These are phyloP conservation scores for Apantesis nais DNA, from an alignment of 2,888 invertebrate species.

Conservation along the genomic window DNA sequence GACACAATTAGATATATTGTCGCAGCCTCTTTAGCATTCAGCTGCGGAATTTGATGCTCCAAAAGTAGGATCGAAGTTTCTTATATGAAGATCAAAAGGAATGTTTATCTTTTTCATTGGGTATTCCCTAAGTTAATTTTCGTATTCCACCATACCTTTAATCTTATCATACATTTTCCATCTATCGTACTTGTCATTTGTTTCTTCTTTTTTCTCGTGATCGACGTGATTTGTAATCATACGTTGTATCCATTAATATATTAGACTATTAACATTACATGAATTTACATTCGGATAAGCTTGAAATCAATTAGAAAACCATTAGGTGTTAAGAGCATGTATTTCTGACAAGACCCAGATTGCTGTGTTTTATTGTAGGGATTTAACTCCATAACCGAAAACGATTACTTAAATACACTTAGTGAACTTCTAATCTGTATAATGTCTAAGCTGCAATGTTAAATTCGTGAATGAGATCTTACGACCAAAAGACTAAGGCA, in stretches of 20 bases:
- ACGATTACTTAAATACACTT: not conserved
- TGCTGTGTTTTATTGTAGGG: not conserved
- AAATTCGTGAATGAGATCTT: no score
- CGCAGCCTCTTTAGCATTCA: constrained; percentile 70
- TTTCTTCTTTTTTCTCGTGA: not conserved
- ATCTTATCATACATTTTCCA: no score
- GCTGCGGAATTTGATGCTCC: constrained; percentile 50
- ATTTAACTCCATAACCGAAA: not conserved
- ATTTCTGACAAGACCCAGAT: not conserved
- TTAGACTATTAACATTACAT: no score
- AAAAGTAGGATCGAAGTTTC: constrained; percentile 23
- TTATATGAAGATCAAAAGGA: not conserved
- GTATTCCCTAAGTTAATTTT: constrained; percentile 24
- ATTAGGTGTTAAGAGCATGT: not conserved
- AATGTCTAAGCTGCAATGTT: not conserved
- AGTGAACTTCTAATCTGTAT: not conserved
- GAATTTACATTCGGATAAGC: not conserved
- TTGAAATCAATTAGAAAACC: not conserved
- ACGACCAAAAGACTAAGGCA: not conserved
- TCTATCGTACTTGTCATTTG: not conserved
- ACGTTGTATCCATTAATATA: no score
- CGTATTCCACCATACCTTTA: constrained; percentile 18
- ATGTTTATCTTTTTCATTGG: not conserved
- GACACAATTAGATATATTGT: constrained; percentile 64
- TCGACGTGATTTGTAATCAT: not conserved